These are phyloP conservation scores for Melanotaenia maccullochi DNA, from an alignment of 2,797 vertebrate genomes.

Conservation along the genomic window DNA sequence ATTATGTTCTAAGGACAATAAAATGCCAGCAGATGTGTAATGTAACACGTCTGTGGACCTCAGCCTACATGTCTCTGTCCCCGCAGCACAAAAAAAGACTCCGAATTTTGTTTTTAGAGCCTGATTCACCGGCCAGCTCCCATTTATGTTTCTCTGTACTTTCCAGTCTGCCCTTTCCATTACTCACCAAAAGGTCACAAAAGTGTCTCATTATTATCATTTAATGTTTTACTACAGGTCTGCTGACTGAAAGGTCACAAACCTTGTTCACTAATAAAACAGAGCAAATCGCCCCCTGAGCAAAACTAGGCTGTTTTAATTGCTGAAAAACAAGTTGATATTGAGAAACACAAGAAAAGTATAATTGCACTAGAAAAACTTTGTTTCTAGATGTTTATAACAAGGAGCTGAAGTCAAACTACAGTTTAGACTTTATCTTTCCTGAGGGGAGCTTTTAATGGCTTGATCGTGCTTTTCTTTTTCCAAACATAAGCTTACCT, in stretches of 20 bases:
- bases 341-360: not conserved
- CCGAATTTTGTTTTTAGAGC: conserved; percentile 45
- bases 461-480: not conserved
- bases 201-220: conserved; percentile 64
- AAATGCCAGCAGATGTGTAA: conserved; percentile 27
- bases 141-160: conserved; percentile 24
- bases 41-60: conserved; percentile 47
- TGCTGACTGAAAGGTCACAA: conserved; percentile 62
- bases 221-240: conserved; percentile 61
- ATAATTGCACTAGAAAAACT: no score
- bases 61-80: not conserved
- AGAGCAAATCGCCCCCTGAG: conserved; percentile 33
- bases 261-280: conserved; percentile 52
- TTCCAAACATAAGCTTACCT: conserved; percentile 17
- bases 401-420: conserved; percentile 20
- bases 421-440: conserved; percentile 8
- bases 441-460: not conserved
- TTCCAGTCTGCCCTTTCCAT: conserved; percentile 54
- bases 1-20: conserved; percentile 10
- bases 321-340: not conserved
- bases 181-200: conserved; percentile 61
- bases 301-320: conserved; percentile 10
- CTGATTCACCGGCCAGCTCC: conserved; percentile 56
- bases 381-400: not conserved
- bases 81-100: conserved; percentile 35